Conservation (phyloP, 2,113 vertebrate species). For the Sminthopsis crassicaudata region DNA sequence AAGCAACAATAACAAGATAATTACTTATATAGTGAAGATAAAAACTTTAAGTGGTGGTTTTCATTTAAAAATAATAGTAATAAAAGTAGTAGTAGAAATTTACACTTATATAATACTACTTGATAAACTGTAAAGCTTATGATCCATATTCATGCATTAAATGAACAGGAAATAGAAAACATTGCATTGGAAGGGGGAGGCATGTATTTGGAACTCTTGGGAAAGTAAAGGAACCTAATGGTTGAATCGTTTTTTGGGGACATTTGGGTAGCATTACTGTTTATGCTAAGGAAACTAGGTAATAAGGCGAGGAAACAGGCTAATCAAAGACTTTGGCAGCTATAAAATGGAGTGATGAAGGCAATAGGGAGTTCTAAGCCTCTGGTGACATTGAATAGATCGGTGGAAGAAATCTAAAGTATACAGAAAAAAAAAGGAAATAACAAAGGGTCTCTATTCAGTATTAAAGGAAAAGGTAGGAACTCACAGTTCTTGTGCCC, state of each 20-base stretch:
- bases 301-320: neutral
- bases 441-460: neutral
- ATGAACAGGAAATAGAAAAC: neutral
- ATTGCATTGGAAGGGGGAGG: neutral
- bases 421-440: neutral
- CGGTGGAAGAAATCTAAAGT: neutral
- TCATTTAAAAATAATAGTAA: neutral
- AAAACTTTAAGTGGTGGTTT: neutral
- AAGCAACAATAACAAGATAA: neutral
- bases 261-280: neutral
- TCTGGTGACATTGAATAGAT: neutral
- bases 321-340: neutral
- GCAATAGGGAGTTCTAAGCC: neutral
- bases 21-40: neutral
- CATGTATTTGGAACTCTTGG: neutral
- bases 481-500: neutral
- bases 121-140: neutral
- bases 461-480: neutral
- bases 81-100: neutral
- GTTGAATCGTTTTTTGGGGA: neutral
- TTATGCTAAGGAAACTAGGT: neutral
- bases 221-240: neutral
- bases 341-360: neutral
- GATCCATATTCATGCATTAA: neutral
- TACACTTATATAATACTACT: neutral